Evolutionary conservation across 2,888 invertebrate genomes (phyloP).

Genomic region (Sclerodermus sp.): DNA sequence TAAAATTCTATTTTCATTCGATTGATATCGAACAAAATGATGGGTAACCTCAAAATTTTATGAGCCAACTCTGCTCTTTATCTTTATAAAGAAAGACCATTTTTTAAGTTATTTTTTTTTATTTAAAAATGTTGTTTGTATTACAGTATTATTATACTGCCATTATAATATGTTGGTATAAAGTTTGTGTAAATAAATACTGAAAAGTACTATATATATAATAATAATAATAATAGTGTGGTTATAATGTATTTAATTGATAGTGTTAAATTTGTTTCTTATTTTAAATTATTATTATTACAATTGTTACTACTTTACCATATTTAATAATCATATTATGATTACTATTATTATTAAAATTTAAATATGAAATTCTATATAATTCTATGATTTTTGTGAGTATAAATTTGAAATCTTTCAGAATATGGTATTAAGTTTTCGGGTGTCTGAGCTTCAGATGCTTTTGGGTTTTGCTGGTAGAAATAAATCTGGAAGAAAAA

Average conservation of each 20-base stretch:
- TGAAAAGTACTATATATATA: no score
- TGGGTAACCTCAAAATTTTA: no score
- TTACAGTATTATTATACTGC: no score
- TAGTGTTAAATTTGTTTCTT: background rate
- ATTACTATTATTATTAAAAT: background rate
- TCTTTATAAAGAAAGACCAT: no score
- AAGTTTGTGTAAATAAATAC: no score
- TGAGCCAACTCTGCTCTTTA: no score
- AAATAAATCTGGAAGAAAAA: constrained; percentile 79
- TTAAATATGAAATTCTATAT: background rate
- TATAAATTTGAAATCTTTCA: constrained; percentile 33
- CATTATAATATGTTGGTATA: no score
- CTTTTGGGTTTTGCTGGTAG: constrained; percentile 78
- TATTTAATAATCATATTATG: background rate
- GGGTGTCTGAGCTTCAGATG: constrained; percentile 83
- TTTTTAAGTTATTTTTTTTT: no score
- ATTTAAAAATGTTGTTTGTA: no score
- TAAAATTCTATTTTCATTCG: no score
- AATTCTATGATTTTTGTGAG: background rate
- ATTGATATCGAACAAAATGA: no score
- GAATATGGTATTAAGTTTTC: constrained; percentile 67
- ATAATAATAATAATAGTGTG: no score
- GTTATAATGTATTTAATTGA: background rate
- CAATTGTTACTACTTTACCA: background rate
- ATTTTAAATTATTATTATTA: background rate